These are phyloP conservation scores for Cataglyphis altisquamis DNA, from an alignment of 2,888 invertebrate species.

Conservation along the genomic window DNA sequence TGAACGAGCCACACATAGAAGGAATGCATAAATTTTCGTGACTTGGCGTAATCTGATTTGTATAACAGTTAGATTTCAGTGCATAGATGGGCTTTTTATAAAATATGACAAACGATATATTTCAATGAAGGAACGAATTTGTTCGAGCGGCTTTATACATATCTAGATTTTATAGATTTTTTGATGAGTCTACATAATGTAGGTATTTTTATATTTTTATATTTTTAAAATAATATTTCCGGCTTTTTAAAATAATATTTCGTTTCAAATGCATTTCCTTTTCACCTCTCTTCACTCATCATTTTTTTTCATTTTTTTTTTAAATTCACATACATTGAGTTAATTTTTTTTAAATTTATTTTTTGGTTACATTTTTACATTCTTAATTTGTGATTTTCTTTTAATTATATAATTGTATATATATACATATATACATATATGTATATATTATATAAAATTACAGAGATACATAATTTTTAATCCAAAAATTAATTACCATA, in stretches of 20 bases:
- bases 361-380: not conserved
- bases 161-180: not conserved
- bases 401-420: not conserved
- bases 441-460: not conserved
- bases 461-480: not conserved
- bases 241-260: conserved; percentile 3
- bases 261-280: not conserved
- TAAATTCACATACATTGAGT: not conserved
- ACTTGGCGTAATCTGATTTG: conserved; percentile 62
- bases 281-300: no score
- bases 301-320: not conserved
- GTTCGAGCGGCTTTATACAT: not conserved
- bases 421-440: not conserved
- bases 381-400: not conserved
- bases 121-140: not conserved
- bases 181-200: not conserved
- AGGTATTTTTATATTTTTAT: not conserved
- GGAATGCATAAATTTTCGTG: conserved; percentile 57
- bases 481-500: not conserved
- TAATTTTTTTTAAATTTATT: not conserved
- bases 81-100: not conserved
- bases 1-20: conserved; percentile 64
- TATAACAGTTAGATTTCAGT: conserved; percentile 26
- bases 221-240: not conserved
- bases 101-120: not conserved